These are phyloP conservation scores for Calliopsis andreniformis DNA, from an alignment of 1,140 invertebrate genomes.

Conservation along the genomic window DNA sequence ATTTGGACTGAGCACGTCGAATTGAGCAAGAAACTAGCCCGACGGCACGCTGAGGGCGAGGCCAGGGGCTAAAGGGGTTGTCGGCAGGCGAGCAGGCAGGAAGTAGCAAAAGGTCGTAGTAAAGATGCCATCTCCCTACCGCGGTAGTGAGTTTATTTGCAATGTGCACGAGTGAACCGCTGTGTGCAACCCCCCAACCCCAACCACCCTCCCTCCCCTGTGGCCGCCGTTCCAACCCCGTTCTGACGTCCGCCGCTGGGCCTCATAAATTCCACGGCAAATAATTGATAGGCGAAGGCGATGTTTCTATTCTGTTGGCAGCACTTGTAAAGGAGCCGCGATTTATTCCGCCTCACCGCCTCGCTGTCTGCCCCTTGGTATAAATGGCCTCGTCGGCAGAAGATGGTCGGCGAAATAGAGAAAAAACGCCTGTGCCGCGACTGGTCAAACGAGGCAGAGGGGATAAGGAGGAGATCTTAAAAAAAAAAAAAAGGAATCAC, in stretches of 20 bases:
- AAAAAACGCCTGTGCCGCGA: not conserved
- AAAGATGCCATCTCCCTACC: constrained; percentile 74
- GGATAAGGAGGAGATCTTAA: not conserved
- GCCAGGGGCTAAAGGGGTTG: not conserved
- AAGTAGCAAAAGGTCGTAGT: constrained; percentile 74
- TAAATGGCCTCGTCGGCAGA: constrained; percentile 70
- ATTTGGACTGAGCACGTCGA: constrained; percentile 71
- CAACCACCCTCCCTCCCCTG: not conserved
- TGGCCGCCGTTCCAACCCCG: constrained; percentile 56
- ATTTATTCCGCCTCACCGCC: constrained; percentile 80
- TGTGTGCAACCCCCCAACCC: constrained; percentile 9
- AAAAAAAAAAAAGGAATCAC: constrained; percentile 20
- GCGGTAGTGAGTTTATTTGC: constrained; percentile 70
- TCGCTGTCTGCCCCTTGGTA: constrained; percentile 72
- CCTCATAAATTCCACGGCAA: constrained; percentile 78
- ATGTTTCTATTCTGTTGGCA: constrained; percentile 81
- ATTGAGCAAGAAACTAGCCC: constrained; percentile 46
- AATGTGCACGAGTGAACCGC: constrained; percentile 56
- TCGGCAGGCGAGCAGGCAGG: constrained; percentile 43
- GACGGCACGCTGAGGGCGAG: no score
- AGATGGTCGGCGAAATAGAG: constrained; percentile 8
- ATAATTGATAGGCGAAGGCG: constrained; percentile 80
- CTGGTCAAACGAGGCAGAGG: not conserved
- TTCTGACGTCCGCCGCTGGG: constrained; percentile 62
- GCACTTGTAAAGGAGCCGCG: constrained; percentile 78